Base-by-base conservation (phyloP, 2,888 invertebrate species). In the Neocrepidodera transversa region DNA sequence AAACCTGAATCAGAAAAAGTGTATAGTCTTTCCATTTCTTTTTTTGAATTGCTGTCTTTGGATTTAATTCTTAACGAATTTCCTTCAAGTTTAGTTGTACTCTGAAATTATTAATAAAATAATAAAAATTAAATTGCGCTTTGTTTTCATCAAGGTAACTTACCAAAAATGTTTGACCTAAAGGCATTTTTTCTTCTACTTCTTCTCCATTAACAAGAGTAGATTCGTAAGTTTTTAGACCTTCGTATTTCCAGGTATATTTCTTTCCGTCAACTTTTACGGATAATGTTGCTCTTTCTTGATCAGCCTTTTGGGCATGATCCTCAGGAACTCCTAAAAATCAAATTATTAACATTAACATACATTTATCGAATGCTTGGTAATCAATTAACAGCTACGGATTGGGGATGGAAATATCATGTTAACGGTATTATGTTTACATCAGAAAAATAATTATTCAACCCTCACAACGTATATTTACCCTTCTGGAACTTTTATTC, bases 221-320 rank as follows among this genome's bases (percentile, higher is more conserved):
- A 11, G 48, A 48, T 6, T 60, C 53, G 11, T 48, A 38, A 14
- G 60, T 48, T 11, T 51, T 52, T 6, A 45, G 18, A 5, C 60
- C 36, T 38, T 64, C 65, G n/a, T 61, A 40, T 5, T 60, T 62
- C 23, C 68, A 55, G 8, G 55, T 54, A 13, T 63, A 42, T 43
- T 68, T 69, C 8, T 70, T 63, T 10, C 68, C 72, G 43, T 70
- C 65, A 2, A 70, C 43, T 17, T 11, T 43, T 2, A 72, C 50
- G 45, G 67, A 62, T 2, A 67, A 18, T 7, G 18, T 56, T 11
- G 62, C 35, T 38, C 60, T 65, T 8, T 51, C 52, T 10, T 54
- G 32, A 26, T 62, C 59, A n/a, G 51, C 58, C 54, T 55, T 49
- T 48, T 69, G 66, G 7, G 66, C 64, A 7, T 59, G 52, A 35